Base-by-base conservation (phyloP, 2,797 vertebrate species). In the Enteromius anoplus region DNA sequence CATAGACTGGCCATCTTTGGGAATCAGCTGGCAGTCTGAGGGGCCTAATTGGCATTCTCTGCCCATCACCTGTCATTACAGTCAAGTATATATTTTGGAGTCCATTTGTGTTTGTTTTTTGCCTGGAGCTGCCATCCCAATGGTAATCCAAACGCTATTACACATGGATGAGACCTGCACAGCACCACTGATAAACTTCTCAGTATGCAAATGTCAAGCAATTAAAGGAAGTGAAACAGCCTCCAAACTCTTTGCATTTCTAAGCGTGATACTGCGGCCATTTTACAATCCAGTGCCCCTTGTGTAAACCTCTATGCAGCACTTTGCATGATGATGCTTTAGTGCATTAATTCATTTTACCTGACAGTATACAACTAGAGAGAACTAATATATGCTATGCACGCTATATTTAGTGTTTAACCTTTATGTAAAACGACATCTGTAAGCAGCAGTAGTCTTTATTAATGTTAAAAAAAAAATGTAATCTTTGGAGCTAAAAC, bases 211-310 rank as follows among this genome's bases (percentile, higher is more conserved):
- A 96, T 94, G 89, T 93, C 89, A 88, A 93, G 86, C 91, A 91
- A 90, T 92, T 91, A 94, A 87, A 94, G 82, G 78, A 78, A 84
- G 77, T 81, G 91, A 93, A 80, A 92, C 89, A 92, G 93, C 94
- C 93, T 88, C 91, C 89, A 95, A 94, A 93, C 93, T 95, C 75
- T 75, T 82, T 83, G 73, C 81, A 76, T 76, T 60, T 76, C 29
- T 76, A 69, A 83, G 51, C 86, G 92, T 94, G 94, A 94, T 95
- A 94, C 93, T 94, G 93, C 88, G 92, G 90, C 90, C 90, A 93
- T 95, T 95, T 95, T 92, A 94, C 91, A 93, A 95, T 88, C 89
- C 93, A 93, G 90, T 95, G 92, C 93, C 94, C 93, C 92, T 94
- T 95, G 94, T 94, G 94, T 89, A 93, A 93, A 93, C 91, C 88